A percentile compares a stretch with the other conserved stretches of the same genome.
These are phyloP conservation scores for Cybosia mesomella DNA, from an alignment of 2,888 invertebrate genomes.

Conservation along the genomic window DNA sequence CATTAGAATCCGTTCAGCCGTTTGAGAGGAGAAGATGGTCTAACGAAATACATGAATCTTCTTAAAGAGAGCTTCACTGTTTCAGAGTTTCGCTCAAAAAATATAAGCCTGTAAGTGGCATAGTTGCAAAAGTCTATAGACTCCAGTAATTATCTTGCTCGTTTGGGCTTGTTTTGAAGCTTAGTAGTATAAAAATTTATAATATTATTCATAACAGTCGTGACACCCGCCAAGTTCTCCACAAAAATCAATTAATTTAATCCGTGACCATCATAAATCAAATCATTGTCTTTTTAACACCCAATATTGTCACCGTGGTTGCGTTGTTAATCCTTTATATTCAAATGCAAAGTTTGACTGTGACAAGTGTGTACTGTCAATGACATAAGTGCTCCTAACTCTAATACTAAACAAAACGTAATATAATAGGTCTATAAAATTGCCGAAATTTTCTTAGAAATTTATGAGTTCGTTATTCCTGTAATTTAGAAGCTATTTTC, in stretches of 20 bases:
- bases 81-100: too few relatives aligned
- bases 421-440: too few relatives aligned
- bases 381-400: not conserved
- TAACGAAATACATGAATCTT: too few relatives aligned
- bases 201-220: not conserved
- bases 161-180: not conserved
- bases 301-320: slow-evolving; percentile 53
- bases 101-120: too few relatives aligned
- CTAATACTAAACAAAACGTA: not conserved
- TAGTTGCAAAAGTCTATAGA: too few relatives aligned
- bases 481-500: too few relatives aligned
- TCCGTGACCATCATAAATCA: slow-evolving; percentile 49
- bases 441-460: too few relatives aligned
- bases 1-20: too few relatives aligned
- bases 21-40: too few relatives aligned
- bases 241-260: slow-evolving; percentile 22
- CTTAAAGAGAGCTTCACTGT: too few relatives aligned
- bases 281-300: slow-evolving; percentile 53
- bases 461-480: too few relatives aligned
- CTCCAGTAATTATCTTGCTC: not conserved
- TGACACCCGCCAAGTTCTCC: slow-evolving; percentile 15
- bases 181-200: not conserved
- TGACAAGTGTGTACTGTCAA: slow-evolving; percentile 35
- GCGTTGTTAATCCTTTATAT: slow-evolving; percentile 62
- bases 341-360: slow-evolving; percentile 63